Percentiles rank a stretch among this genome's conserved stretches.
Conservation (phyloP, 2,113 vertebrate genomes). For the Lophura nycthemera region DNA sequence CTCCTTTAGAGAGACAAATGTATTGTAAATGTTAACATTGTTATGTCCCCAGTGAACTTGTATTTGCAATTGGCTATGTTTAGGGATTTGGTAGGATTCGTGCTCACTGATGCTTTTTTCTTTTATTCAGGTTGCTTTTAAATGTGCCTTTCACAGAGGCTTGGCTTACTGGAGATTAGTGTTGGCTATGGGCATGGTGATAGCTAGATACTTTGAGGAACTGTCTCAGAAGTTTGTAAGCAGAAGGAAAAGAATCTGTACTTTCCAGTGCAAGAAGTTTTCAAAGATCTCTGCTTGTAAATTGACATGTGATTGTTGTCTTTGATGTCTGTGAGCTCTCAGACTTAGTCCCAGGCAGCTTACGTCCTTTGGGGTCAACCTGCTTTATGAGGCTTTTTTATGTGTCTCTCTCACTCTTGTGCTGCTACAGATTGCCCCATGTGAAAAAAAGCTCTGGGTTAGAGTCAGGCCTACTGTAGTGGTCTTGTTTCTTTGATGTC, state of each 20-base stretch:
- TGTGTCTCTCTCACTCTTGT: neutral
- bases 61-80: neutral
- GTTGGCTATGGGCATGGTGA: neutral
- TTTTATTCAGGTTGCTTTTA: neutral
- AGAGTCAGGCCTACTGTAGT: neutral
- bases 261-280: neutral
- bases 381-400: neutral
- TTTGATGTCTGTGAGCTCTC: neutral
- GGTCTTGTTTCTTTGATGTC: neutral
- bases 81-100: neutral
- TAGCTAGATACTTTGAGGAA: neutral
- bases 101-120: neutral
- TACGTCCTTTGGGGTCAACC: neutral
- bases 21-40: neutral
- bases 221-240: neutral
- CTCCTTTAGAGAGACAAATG: neutral
- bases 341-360: neutral
- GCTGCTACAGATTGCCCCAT: neutral
- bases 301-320: neutral
- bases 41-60: neutral
- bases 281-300: neutral
- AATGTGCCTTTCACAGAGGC: accelerated
- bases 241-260: neutral
- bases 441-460: neutral
- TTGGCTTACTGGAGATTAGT: neutral